phyloP scores from a whole-genome alignment of 2,888 invertebrate genomes.

The Tethea ocularis region DNA sequence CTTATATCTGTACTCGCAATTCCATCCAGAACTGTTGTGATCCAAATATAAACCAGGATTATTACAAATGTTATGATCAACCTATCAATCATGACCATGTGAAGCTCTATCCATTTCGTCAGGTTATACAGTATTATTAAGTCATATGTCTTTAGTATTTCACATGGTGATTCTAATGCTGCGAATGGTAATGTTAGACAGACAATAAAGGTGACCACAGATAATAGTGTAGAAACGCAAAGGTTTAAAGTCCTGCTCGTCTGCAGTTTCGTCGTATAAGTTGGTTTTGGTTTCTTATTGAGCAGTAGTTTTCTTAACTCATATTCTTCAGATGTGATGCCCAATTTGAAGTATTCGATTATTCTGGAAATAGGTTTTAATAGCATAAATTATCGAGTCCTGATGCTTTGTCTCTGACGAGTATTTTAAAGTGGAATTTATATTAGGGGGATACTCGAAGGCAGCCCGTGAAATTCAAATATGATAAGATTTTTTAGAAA shows the following conservation, averaged over 20 bases:
- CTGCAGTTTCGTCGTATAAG: conserved; percentile 33
- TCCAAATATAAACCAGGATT: conserved; percentile 37
- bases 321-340: conserved; percentile 34
- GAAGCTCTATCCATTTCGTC: conserved; percentile 33
- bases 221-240: conserved; percentile 49
- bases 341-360: conserved; percentile 40
- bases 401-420: too few species aligned
- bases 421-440: too few species aligned
- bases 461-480: too few species aligned
- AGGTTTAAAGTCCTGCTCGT: conserved; percentile 41
- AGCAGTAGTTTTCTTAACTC: conserved; percentile 31
- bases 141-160: conserved; percentile 35
- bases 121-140: conserved; percentile 29
- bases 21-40: conserved; percentile 43
- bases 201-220: conserved; percentile 43
- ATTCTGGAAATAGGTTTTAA: conserved; percentile 32
- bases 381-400: not conserved
- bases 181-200: conserved; percentile 53
- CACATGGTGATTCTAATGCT: conserved; percentile 45
- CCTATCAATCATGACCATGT: conserved; percentile 43
- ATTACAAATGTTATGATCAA: conserved; percentile 41
- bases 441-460: too few species aligned
- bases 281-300: conserved; percentile 36
- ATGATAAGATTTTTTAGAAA: too few species aligned
- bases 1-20: conserved; percentile 49